Percentiles rank a stretch among this genome's conserved stretches.
These are phyloP conservation scores for Tragelaphus imberbis DNA, from an alignment of 2,113 vertebrate genomes.

Conservation along the genomic window DNA sequence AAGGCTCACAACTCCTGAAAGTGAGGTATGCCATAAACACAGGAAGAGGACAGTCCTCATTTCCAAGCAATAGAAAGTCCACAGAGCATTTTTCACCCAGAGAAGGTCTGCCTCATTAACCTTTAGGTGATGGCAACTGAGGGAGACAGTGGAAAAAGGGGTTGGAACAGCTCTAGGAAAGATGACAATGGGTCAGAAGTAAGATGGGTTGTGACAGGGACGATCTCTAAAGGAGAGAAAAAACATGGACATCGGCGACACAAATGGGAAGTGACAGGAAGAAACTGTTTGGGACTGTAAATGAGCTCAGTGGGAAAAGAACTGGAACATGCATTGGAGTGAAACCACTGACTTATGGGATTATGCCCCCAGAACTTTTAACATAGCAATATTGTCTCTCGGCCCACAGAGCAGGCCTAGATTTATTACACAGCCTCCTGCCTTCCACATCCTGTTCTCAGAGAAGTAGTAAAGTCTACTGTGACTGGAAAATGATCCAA, in stretches of 20 bases:
- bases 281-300: conserved; percentile 72
- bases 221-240: conserved; percentile 54
- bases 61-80: not conserved
- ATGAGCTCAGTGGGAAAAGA: conserved; percentile 70
- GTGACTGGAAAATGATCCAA: conserved; percentile 60
- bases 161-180: conserved; percentile 65
- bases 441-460: conserved; percentile 50
- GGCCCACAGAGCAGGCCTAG: conserved; percentile 3
- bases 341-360: conserved; percentile 74
- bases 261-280: conserved; percentile 77
- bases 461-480: conserved; percentile 37
- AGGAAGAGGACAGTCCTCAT: not conserved
- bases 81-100: not conserved
- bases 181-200: conserved; percentile 61
- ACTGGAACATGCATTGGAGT: conserved; percentile 53
- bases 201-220: conserved; percentile 70
- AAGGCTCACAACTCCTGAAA: not conserved
- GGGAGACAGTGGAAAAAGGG: conserved; percentile 32
- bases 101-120: conserved; percentile 67
- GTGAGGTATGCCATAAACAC: not conserved
- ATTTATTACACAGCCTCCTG: conserved; percentile 60
- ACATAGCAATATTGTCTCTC: conserved; percentile 8
- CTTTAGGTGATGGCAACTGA: conserved; percentile 52
- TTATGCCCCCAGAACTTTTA: conserved; percentile 64
- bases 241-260: conserved; percentile 32